phyloP scores from a whole-genome alignment of 2,113 vertebrate species.

The Petroica traversi region DNA sequence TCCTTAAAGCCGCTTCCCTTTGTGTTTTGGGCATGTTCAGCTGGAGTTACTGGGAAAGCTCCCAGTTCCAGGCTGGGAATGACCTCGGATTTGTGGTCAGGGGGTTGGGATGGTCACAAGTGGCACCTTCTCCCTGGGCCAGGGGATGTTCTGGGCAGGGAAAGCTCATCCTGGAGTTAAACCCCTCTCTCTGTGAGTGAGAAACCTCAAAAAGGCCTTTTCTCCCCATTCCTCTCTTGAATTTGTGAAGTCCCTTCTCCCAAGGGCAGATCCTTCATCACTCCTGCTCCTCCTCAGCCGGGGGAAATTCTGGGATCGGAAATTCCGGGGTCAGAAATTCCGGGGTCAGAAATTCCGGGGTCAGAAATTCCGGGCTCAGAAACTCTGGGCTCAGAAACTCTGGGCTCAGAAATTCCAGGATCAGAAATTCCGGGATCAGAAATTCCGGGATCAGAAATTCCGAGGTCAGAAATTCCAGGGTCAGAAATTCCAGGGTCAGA shows the following conservation, averaged over 20 bases:
- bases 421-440: no score
- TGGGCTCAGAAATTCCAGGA: no score
- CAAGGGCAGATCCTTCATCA: neutral
- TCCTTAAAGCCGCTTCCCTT: neutral
- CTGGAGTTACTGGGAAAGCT: neutral
- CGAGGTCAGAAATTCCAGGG: no score
- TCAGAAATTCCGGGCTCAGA: no score
- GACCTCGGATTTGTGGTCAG: rapidly evolving
- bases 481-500: no score
- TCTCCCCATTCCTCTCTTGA: neutral
- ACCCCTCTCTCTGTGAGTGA: rapidly evolving
- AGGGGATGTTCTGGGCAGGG: neutral
- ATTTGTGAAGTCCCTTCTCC: neutral
- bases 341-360: no score
- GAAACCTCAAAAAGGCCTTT: neutral
- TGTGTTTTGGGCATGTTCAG: rapidly evolving
- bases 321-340: no score
- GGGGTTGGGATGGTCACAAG: rapidly evolving
- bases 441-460: no score
- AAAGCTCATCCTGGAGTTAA: neutral
- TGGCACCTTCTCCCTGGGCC: neutral
- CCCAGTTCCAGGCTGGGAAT: neutral
- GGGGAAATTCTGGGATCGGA: neutral
- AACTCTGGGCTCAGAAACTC: no score
- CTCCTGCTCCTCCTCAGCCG: neutral